Conservation (phyloP, 2,113 vertebrate genomes). For the Polypterus senegalus region DNA sequence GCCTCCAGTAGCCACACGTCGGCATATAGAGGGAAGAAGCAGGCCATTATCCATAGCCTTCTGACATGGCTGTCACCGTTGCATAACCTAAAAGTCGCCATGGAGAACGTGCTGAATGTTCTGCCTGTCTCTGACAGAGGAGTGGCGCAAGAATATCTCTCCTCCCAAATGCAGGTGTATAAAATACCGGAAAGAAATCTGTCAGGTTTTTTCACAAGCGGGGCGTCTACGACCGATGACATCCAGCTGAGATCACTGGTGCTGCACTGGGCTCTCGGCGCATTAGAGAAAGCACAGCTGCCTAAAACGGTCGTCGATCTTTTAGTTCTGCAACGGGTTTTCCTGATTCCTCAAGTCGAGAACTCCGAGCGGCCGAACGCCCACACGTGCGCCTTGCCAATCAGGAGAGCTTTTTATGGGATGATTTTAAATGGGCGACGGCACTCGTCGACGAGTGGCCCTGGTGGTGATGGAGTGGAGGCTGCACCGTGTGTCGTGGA, state of each 20-base stretch:
- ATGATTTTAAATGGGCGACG: constrained; percentile 26
- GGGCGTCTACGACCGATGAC: constrained; percentile 25
- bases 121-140: constrained; percentile 30
- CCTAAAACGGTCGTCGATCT: constrained; percentile 45
- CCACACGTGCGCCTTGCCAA: constrained; percentile 33
- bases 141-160: constrained; percentile 30
- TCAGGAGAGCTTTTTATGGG: constrained; percentile 49
- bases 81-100: constrained; percentile 25
- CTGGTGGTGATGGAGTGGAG: no score
- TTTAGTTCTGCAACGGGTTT: constrained; percentile 38
- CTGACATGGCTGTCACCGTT: constrained; percentile 51
- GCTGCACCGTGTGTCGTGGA: constrained; percentile 17
- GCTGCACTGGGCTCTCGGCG: constrained; percentile 36
- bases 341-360: constrained; percentile 57
- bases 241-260: constrained; percentile 21
- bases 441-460: no score
- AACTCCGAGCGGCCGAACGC: constrained; percentile 41
- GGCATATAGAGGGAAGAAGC: constrained; percentile 20
- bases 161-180: constrained; percentile 39
- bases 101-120: constrained; percentile 30
- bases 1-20: constrained; percentile 10
- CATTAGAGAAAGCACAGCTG: constrained; percentile 38
- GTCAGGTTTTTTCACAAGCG: constrained; percentile 38
- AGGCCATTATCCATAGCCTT: constrained; percentile 36
- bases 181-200: constrained; percentile 28